Evolutionary conservation across 1,140 invertebrate species (phyloP), one percentile per base, ranked within the genome.

Genomic region (Drepana arcuata): DNA sequence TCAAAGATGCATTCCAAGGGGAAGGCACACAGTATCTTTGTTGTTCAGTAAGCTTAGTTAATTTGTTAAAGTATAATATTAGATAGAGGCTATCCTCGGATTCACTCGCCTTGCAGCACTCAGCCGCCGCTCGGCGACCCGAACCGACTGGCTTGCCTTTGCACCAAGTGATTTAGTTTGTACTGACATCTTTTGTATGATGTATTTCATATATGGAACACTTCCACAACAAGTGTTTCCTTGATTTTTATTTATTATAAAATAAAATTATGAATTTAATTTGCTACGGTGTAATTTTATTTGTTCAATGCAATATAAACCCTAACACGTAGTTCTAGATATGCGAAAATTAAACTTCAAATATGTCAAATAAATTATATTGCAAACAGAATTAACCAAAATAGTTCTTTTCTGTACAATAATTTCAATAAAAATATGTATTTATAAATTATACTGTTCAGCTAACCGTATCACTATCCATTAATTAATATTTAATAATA

Each of bases 101-200:
- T 71, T 67, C 68, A 62, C 56, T 65, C 60, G 72, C 69, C 64
- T 63, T 60, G 65, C 68, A 62, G 47, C 53, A 58, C 55, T 31
- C 14, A 1, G 16, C 24, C 26, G 11, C 14, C 16, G 7, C 24
- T 16, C 35, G 53, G 55, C 55, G 55, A 44, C 63, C 58, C 66
- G 48, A 56, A 77, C 68, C 70, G 70, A 63, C 65, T 71, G 75
- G 74, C 75, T 83, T 81, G 78, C 80, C 78, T 82, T 78, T 78
- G 78, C 78, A 83, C 75, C 78, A 81, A 83, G 80, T 83, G 78
- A 82, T 79, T 83, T 81, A 78, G 73, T 82, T 79, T 73, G 70
- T 78, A 78, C 74, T 70, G 63, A 74, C 74, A 78, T 82, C 75
- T 81, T 82, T 84, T 83, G 78, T 82, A 82, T 75, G 71, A 74